Percentiles rank a stretch among this genome's conserved stretches.
Conservation (phyloP, 2,113 vertebrate species). For the Sylvia atricapilla region DNA sequence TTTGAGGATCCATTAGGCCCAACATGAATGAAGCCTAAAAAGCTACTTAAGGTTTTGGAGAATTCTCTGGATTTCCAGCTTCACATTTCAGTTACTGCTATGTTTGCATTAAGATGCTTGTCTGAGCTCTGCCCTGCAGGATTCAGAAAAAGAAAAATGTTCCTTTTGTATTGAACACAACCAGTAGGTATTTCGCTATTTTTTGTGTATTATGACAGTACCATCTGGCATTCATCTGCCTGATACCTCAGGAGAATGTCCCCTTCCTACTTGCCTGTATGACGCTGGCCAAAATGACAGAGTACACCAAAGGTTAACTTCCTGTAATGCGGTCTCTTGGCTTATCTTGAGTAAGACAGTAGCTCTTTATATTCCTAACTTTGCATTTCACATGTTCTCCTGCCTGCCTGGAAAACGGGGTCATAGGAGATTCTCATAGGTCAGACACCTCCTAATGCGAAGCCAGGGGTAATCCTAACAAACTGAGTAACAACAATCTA, state of each 20-base stretch:
- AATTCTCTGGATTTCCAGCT: constrained; percentile 32
- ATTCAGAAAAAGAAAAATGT: constrained; percentile 33
- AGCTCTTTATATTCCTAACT: constrained; percentile 36
- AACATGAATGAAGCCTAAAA: constrained; percentile 18
- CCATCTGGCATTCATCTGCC: constrained; percentile 62
- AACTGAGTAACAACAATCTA: background rate
- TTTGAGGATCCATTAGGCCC: constrained; percentile 9
- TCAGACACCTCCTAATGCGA: background rate
- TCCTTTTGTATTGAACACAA: constrained; percentile 23
- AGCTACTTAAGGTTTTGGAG: constrained; percentile 28
- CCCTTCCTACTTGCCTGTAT: constrained; percentile 25
- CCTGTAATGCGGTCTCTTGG: constrained; percentile 13
- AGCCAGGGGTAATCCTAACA: background rate
- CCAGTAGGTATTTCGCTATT: background rate
- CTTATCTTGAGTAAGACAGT: constrained; percentile 37
- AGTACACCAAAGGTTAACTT: constrained; percentile 37
- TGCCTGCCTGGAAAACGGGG: background rate
- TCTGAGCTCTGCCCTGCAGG: constrained; percentile 40
- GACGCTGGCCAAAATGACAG: constrained; percentile 8
- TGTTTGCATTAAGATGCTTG: constrained; percentile 51
- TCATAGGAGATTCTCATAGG: background rate
- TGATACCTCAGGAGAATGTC: constrained; percentile 37
- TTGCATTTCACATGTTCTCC: background rate
- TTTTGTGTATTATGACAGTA: constrained; percentile 48
- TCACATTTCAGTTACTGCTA: background rate